Base-by-base conservation (phyloP, 2,113 vertebrate species). In the Atractosteus spatula region DNA sequence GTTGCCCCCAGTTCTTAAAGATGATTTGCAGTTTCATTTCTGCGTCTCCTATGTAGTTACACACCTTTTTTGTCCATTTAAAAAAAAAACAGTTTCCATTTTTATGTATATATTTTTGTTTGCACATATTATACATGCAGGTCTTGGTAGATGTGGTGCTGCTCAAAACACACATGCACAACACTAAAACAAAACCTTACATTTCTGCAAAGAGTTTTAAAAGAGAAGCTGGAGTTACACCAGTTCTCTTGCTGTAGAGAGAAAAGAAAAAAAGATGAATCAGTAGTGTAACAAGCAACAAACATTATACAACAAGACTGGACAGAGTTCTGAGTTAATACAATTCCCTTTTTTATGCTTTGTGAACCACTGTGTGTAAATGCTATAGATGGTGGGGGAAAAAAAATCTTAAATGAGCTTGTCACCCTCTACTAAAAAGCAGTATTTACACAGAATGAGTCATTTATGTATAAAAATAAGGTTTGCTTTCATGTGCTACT, bases 91-190 rank as follows among this genome's bases (percentile, higher is more conserved):
- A 78, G 71, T 72, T 69, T 79, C 68, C 29, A 56, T 81, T 84
- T 82, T 70, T 64, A 70, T 63, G 63, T 65, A 62, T 54, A 77
- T 78, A 74, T 84, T 70, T 59, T 83, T 81, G 76, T 85, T 86
- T 87, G 80, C 75, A 89, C 86, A 85, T 83, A 70, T 87, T 91
- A 90, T 86, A 91, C 95, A 96, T 95, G 94, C 95, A 95, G 93
- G 90, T 91, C 90, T 90, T 89, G 90, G 89, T 80, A 92, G 92
- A 93, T 91, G 92, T 94, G 90, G 88, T 90, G 91, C 91, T 91
- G 92, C 89, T 92, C 90, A 92, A 93, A 93, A 96, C 89, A 95
- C 93, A 94, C 95, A 98, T 94, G 94, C 96, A 97, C 93, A 93
- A 96, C 93, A 92, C 92, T 90, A 88, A 93, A 95, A 94, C 87